phyloP scores from a whole-genome alignment of 2,113 vertebrate species.

The Syrmaticus mikado region DNA sequence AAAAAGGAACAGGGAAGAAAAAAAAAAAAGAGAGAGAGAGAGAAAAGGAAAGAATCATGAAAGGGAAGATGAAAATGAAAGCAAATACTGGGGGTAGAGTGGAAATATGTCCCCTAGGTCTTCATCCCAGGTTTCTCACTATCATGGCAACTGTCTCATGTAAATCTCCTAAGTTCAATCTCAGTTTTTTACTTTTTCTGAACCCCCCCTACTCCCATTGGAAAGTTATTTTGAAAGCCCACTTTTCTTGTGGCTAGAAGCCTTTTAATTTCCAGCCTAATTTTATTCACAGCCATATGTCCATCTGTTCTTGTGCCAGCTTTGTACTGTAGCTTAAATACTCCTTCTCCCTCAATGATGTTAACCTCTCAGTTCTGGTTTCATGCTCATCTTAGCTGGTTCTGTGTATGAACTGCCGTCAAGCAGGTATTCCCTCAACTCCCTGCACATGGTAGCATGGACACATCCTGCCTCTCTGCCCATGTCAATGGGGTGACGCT shows the following conservation, averaged over 20 bases:
- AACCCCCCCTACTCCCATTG: neutral
- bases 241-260: neutral
- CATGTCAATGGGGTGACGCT: neutral
- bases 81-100: neutral
- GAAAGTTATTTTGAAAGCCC: conserved; percentile 10
- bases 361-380: neutral
- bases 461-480: neutral
- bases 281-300: conserved; percentile 13
- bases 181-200: neutral
- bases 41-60: neutral
- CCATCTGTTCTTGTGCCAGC: neutral
- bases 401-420: neutral
- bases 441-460: accelerated
- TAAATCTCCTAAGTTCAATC: neutral
- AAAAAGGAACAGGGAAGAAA: neutral
- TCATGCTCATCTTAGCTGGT: neutral
- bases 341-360: neutral
- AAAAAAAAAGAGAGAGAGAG: too few species aligned
- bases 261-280: conserved; percentile 26
- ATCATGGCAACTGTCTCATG: neutral
- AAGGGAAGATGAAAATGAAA: conserved; percentile 2
- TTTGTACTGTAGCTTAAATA: neutral
- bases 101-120: neutral
- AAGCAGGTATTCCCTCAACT: neutral
- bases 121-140: neutral